phyloP scores from a whole-genome alignment of 2,888 invertebrate species.

The Cryptops parisi region DNA sequence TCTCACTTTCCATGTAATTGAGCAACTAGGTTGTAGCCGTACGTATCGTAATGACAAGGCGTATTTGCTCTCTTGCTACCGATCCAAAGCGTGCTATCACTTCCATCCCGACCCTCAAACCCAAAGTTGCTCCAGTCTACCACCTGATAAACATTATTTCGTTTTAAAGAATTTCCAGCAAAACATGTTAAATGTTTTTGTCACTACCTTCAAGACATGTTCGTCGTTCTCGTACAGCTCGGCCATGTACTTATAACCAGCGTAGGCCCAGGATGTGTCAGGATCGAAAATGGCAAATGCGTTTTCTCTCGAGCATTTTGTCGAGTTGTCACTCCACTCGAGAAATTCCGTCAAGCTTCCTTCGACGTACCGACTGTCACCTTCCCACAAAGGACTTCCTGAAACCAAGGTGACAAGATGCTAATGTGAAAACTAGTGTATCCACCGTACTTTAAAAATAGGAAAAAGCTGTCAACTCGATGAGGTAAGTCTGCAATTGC shows the following conservation, averaged over 20 bases:
- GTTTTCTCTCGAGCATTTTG: slow-evolving; percentile 19
- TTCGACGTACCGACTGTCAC: slow-evolving; percentile 42
- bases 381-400: slow-evolving; percentile 66
- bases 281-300: slow-evolving; percentile 18
- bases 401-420: too few species aligned
- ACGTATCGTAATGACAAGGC: slow-evolving; percentile 85
- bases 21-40: slow-evolving; percentile 81
- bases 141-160: slow-evolving; percentile 23
- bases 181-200: slow-evolving; percentile 19
- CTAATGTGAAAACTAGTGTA: too few species aligned
- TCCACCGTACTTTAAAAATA: too few species aligned
- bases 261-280: slow-evolving; percentile 54
- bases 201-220: slow-evolving; percentile 42
- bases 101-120: slow-evolving; percentile 27
- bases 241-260: slow-evolving; percentile 67
- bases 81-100: slow-evolving; percentile 36
- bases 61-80: slow-evolving; percentile 58
- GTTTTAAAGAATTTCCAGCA: slow-evolving; percentile 7
- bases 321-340: slow-evolving; percentile 25
- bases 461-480: too few species aligned
- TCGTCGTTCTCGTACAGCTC: slow-evolving; percentile 46
- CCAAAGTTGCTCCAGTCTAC: slow-evolving; percentile 33
- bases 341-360: slow-evolving; percentile 51
- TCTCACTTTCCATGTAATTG: slow-evolving; percentile 69
- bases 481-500: too few species aligned